These are phyloP conservation scores for Miichthys miiuy DNA, from an alignment of 2,797 vertebrate genomes.

Conservation along the genomic window DNA sequence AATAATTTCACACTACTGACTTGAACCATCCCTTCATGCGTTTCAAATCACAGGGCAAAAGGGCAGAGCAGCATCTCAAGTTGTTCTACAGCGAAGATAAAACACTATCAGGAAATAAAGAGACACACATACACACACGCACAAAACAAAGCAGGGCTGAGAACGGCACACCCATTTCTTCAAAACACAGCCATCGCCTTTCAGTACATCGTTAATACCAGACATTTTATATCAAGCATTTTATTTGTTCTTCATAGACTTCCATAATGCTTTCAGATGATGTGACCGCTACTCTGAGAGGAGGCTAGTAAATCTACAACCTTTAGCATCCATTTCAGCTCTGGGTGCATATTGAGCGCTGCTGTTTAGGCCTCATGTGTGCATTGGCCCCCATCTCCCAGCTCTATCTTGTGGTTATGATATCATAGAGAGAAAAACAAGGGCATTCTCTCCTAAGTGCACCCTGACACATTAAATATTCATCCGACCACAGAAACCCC, in stretches of 20 bases:
- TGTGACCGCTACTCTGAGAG: conserved; percentile 77
- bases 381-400: conserved; percentile 80
- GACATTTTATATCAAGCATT: conserved; percentile 84
- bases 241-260: conserved; percentile 81
- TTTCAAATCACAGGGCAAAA: conserved; percentile 39
- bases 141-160: conserved; percentile 67
- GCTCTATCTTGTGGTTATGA: conserved; percentile 90
- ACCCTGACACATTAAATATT: conserved; percentile 89
- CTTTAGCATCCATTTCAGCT: conserved; percentile 79
- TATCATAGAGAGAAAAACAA: conserved; percentile 88
- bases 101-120: conserved; percentile 67
- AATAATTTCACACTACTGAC: conserved; percentile 49
- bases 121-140: conserved; percentile 6
- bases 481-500: conserved; percentile 84
- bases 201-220: conserved; percentile 79
- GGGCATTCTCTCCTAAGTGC: conserved; percentile 88
- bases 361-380: conserved; percentile 81
- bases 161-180: conserved; percentile 72
- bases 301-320: conserved; percentile 83
- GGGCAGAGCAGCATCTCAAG: conserved; percentile 39
- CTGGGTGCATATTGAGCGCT: conserved; percentile 74
- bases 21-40: neutral
- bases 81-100: conserved; percentile 55
- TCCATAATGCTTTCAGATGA: conserved; percentile 84
- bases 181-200: conserved; percentile 66